These are phyloP conservation scores for Cactoblastis cactorum DNA, from an alignment of 2,888 invertebrate species.

Conservation along the genomic window DNA sequence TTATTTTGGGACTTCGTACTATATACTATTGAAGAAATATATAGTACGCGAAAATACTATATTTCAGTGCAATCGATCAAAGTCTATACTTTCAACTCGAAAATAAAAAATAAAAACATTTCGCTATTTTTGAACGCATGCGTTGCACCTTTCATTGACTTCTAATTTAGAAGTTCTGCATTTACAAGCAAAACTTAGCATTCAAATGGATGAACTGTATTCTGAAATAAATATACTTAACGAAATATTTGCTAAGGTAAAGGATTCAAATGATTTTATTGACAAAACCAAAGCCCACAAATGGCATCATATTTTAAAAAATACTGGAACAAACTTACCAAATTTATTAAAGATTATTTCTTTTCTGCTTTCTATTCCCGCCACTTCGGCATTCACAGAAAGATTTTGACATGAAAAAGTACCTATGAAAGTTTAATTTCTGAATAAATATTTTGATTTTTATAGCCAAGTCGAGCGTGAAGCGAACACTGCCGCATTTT, in stretches of 20 bases:
- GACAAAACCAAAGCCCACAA: constrained; percentile 14
- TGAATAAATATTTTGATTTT: too few relatives aligned
- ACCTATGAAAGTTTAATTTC: too few relatives aligned
- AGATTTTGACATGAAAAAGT: too few relatives aligned
- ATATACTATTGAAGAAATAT: constrained; percentile 16
- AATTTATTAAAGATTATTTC: constrained; percentile 18
- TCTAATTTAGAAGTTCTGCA: constrained; percentile 11
- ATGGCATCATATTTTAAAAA: constrained; percentile 16
- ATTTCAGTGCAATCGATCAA: neutral
- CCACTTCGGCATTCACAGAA: constrained; percentile 22
- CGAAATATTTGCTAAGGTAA: neutral
- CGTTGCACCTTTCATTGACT: too few relatives aligned
- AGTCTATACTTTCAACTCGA: neutral
- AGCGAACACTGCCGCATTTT: too few relatives aligned
- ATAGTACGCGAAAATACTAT: constrained; percentile 14
- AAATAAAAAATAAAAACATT: neutral
- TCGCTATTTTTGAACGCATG: neutral
- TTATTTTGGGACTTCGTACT: constrained; percentile 16
- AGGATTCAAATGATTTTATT: constrained; percentile 8
- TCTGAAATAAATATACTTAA: neutral
- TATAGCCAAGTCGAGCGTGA: too few relatives aligned
- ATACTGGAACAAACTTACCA: constrained; percentile 7
- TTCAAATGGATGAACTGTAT: neutral
- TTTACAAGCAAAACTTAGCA: constrained; percentile 5
- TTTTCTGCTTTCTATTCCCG: constrained; percentile 20